Evolutionary conservation across 92 coral and sea anemone species (phyloP).

Genomic region (Bergia puertoricense): DNA sequence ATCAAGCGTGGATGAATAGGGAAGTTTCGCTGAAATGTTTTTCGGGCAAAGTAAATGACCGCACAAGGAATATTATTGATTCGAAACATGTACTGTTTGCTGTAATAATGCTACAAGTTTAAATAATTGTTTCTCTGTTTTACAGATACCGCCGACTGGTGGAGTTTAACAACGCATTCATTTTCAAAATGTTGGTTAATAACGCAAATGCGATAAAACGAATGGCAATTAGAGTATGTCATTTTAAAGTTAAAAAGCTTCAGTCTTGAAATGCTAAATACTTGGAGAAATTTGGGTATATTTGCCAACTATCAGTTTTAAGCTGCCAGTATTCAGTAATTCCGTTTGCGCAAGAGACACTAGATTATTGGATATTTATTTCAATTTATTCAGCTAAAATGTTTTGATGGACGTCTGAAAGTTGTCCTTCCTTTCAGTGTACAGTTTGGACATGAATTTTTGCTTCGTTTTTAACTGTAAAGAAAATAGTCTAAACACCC

Average conservation of each 20-base stretch:
- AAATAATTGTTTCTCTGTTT: too few relatives aligned
- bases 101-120: neutral
- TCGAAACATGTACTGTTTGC: neutral
- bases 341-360: neutral
- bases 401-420: neutral
- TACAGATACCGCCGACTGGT: neutral
- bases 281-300: neutral
- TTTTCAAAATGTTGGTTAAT: too few relatives aligned
- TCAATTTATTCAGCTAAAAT: neutral
- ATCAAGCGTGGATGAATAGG: constrained; percentile 38
- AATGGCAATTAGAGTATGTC: neutral
- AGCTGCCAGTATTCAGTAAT: neutral
- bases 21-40: neutral
- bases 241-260: neutral
- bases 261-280: neutral
- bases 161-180: neutral
- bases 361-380: too few relatives aligned
- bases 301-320: neutral
- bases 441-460: neutral
- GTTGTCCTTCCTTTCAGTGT: neutral
- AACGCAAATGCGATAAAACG: neutral
- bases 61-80: too few relatives aligned
- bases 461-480: neutral
- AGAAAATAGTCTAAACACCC: too few relatives aligned
- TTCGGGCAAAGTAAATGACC: neutral